Percentiles rank a stretch among this genome's conserved stretches.
Conservation (phyloP, 2,113 vertebrate genomes). For the Rostratula benghalensis region DNA sequence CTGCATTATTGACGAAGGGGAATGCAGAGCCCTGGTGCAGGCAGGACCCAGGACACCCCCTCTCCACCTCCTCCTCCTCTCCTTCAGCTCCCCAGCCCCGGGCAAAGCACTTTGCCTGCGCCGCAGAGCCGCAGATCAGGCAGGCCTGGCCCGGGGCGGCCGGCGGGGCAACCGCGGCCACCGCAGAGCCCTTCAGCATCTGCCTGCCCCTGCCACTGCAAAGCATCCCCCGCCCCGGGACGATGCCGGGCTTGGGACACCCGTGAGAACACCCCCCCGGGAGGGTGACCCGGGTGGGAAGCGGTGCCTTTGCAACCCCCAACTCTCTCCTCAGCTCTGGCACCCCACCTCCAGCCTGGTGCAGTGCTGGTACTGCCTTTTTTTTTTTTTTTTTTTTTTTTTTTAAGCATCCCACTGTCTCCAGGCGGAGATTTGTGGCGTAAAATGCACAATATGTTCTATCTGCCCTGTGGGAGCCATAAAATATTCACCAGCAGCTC, state of each 20-base stretch:
- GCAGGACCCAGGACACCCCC: not conserved
- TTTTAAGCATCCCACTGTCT: conserved; percentile 55
- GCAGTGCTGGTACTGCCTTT: not conserved
- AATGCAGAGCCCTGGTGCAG: not conserved
- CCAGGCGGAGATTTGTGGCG: conserved; percentile 65
- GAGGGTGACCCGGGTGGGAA: not conserved
- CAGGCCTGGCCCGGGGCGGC: not conserved
- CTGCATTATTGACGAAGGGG: conserved; percentile 49
- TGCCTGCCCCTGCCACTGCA: not conserved
- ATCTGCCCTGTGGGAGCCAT: conserved; percentile 73
- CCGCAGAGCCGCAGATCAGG: conserved; percentile 42
- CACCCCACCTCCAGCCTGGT: not conserved
- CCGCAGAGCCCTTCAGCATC: not conserved
- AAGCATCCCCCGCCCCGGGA: accelerated
- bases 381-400: conserved; percentile 29
- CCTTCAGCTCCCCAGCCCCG: conserved; percentile 37
- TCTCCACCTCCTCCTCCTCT: too few species aligned
- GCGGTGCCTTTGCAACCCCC: accelerated
- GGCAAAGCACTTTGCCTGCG: conserved; percentile 60
- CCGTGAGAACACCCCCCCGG: accelerated
- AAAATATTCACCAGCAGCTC: conserved; percentile 75
- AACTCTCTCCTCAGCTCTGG: not conserved
- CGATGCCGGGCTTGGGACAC: accelerated
- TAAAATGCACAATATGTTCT: conserved; percentile 77
- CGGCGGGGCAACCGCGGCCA: not conserved